Conservation (phyloP, 1,140 invertebrate species). For the Phymorhynchus buccinoides region DNA sequence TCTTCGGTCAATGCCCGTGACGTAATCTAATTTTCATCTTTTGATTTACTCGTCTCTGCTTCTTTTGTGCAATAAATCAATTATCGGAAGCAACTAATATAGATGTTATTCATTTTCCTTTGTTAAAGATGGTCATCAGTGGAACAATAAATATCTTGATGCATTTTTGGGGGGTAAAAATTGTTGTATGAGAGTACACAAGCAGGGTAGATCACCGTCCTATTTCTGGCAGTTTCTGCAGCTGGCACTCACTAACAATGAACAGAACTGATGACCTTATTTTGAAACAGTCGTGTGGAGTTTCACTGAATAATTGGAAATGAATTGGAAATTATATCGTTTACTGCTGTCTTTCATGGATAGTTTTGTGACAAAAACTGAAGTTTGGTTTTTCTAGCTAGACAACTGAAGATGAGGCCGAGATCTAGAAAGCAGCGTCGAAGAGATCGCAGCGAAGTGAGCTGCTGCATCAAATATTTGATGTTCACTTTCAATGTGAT, state of each 20-base stretch:
- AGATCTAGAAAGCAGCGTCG: slow-evolving; percentile 51
- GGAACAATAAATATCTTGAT: no score
- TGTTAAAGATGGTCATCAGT: no score
- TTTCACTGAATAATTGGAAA: neutral
- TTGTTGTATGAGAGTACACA: slow-evolving; percentile 22
- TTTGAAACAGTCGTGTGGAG: neutral
- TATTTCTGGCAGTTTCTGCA: slow-evolving; percentile 10
- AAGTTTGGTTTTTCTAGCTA: neutral
- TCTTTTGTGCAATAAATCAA: no score
- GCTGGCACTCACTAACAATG: slow-evolving; percentile 2
- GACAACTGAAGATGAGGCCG: slow-evolving; percentile 32
- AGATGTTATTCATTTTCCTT: neutral
- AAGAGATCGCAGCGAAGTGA: slow-evolving; percentile 82
- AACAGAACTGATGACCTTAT: slow-evolving; percentile 13
- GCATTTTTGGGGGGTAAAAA: neutral
- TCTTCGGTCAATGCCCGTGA: slow-evolving; percentile 27
- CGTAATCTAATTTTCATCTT: slow-evolving; percentile 17
- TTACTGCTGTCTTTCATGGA: neutral
- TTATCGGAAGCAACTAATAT: no score
- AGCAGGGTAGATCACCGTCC: slow-evolving; percentile 38
- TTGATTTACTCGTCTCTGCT: neutral
- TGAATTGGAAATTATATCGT: slow-evolving; percentile 6
- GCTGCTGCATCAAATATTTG: slow-evolving; percentile 96
- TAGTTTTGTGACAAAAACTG: neutral
- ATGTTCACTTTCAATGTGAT: slow-evolving; percentile 97